Conservation (phyloP, 30 jellyfish, hydroid and myxozoan genomes). For the Hydractinia echinata region DNA sequence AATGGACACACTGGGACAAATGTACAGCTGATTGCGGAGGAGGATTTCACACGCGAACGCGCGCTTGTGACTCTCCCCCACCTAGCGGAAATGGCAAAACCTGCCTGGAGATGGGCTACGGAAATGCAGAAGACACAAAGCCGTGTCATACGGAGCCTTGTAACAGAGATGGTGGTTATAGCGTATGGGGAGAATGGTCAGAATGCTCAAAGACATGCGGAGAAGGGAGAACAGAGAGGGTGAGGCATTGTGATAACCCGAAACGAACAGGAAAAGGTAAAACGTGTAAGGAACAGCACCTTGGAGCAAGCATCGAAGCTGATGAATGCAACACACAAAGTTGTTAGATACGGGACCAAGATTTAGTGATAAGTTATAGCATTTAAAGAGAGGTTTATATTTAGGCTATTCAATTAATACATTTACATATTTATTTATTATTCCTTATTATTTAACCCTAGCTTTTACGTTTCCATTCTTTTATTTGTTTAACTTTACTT, state of each 20-base stretch:
- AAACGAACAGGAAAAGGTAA: slow-evolving; percentile 14
- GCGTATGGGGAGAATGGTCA: slow-evolving; percentile 20
- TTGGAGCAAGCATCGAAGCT: slow-evolving; percentile 23
- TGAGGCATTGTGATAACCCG: slow-evolving; percentile 21
- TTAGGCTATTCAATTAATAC: too few species aligned
- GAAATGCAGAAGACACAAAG: slow-evolving; percentile 22
- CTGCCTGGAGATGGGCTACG: slow-evolving; percentile 20
- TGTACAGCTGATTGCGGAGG: slow-evolving; percentile 23
- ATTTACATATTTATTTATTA: too few species aligned
- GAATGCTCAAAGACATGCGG: slow-evolving; percentile 16
- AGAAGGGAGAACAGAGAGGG: slow-evolving; percentile 31
- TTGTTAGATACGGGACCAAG: neutral
- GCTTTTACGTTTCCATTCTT: too few species aligned
- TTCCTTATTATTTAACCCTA: too few species aligned
- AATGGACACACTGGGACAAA: slow-evolving; percentile 24
- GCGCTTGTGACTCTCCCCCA: slow-evolving; percentile 31
- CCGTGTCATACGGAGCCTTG: slow-evolving; percentile 26
- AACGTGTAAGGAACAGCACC: slow-evolving; percentile 14
- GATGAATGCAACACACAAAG: slow-evolving; percentile 20
- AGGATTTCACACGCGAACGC: slow-evolving; percentile 17
- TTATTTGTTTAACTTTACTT: too few species aligned
- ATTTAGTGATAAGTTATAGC: too few species aligned
- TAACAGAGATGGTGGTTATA: slow-evolving; percentile 16
- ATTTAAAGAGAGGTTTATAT: too few species aligned
- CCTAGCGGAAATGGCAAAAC: slow-evolving; percentile 30